A percentile compares a stretch with the other conserved stretches of the same genome.
phyloP scores from a whole-genome alignment of 2,797 vertebrate genomes.

The Euthynnus affinis region DNA sequence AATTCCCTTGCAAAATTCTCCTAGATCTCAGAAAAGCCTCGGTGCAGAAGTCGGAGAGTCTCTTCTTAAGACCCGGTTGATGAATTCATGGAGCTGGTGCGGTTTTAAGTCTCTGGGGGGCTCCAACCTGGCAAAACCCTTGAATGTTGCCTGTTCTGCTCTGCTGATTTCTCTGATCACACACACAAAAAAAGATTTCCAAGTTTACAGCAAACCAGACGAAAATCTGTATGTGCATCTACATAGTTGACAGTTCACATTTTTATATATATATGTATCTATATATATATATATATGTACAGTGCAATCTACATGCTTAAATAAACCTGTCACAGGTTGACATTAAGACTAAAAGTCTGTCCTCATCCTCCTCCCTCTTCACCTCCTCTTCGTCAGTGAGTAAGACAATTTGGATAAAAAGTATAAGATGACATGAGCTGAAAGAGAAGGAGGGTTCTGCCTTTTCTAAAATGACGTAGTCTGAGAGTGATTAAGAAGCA shows the following conservation, averaged over 20 bases:
- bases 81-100: conserved; percentile 8
- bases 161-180: conserved; percentile 3
- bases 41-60: not conserved
- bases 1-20: conserved; percentile 17
- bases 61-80: not conserved
- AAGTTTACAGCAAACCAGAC: not conserved
- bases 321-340: conserved; percentile 26
- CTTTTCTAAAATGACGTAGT: conserved; percentile 17
- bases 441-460: not conserved
- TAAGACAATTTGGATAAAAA: conserved; percentile 1
- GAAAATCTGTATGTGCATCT: not conserved
- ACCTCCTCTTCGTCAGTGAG: conserved; percentile 46
- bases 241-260: not conserved
- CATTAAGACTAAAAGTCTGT: conserved; percentile 29
- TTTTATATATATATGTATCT: not conserved
- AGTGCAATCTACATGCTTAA: conserved; percentile 28
- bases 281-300: not conserved
- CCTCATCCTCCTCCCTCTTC: conserved; percentile 37
- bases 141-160: conserved; percentile 13
- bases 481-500: not conserved
- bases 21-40: conserved; percentile 28
- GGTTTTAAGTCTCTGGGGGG: not conserved
- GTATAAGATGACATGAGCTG: not conserved
- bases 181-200: conserved; percentile 8
- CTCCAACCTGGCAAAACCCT: conserved; percentile 24